Base-by-base conservation (phyloP, 2,797 vertebrate species). In the Tolypeutes matacus region DNA sequence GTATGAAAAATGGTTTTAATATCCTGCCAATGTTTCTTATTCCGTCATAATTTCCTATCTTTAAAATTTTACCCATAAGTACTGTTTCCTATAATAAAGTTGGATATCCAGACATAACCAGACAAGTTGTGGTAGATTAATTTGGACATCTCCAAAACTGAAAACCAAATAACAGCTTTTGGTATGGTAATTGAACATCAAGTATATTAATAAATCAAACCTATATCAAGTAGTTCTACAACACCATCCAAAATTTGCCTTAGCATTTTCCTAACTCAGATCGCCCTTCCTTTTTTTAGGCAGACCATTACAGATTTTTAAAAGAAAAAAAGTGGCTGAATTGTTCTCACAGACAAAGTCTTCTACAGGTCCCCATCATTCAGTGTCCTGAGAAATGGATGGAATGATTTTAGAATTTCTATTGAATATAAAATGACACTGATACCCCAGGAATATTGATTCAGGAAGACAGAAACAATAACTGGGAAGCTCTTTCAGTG, bases 401-500 rank as follows among this genome's bases (percentile, higher is more conserved):
- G 92, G 95, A 94, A 97, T 93, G 93, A 95, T 97, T 98, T 96
- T 97, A 97, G 97, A 96, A 85, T 94, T 97, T 98, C 97, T 97
- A 72, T 36, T 96, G 97, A 98, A 97, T 95, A 98, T 96, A 92
- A 96, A 96, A 97, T 97, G 96, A 98, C 97, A 97, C 67, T 88
- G 97, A 98, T 97, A 96, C 95, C 95, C 97, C 96, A 77, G 94
- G 97, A 96, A 97, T 98, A 98, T 97, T 98, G 98, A 98, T 98
- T 98, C 95, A 97, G 95, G 97, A 98, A 96, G 98, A 97, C 97
- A 96, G 81, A 84, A 94, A 95, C 92, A 97, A 96, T 56, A 97
- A 96, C 95, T 96, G 86, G 94, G 91, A 97, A 97, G 96, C 86
- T 97, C 97, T 97, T 95, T 89, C 95, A 91, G 96, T 95, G 97